Evolutionary conservation across 2,888 invertebrate genomes (phyloP), one percentile per base, ranked within the genome.

Genomic region (Conomelus anceps): DNA sequence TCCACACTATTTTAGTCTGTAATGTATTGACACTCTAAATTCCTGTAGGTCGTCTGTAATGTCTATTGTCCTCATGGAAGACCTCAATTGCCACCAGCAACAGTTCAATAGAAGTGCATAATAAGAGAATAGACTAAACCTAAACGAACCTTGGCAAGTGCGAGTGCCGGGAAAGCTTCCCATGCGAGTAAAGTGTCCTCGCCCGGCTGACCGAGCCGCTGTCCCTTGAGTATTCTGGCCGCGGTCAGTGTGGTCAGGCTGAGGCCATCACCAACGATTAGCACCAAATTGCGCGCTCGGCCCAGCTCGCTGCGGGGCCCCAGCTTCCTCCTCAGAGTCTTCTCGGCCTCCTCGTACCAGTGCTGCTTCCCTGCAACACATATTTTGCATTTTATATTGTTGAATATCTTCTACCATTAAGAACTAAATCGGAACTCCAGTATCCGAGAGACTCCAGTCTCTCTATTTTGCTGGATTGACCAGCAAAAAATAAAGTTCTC

Each of bases 181-280:
- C 96, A 96, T 11, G 94, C 94, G 84, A 96, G 93, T 90, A 95
- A 94, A 0, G 95, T 94, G 91, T 96, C 96, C 92, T 96, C 96
- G 0, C 96, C 96, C 22, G 95, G 94, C 91, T 94, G 94, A 23
- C 96, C 95, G 90, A 93, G 92, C 23, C 92, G 90, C 92, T 96
- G 96, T 0, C 96, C 96, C 88, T 95, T 94, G 87, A 96, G 94
- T 90, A 96, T 96, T 91, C 96, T 94, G 0, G 96, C 96, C 1
- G 96, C 96, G 0, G 96, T 96, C 6, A 96, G 94, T 0, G 96
- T 96, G n/a, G 96, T 95, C 91, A 96, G 93, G 63, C 96, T 96
- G 96, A 96, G 96, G n/a, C 96, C 96, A 93, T 96, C 96, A 3
- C 96, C 96, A 20, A 96, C 95, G 92, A 96, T 95, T 85, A 96